phyloP scores from a whole-genome alignment of 53 echinoderm and acorn worm genomes.

The Temnopleurus reevesii region DNA sequence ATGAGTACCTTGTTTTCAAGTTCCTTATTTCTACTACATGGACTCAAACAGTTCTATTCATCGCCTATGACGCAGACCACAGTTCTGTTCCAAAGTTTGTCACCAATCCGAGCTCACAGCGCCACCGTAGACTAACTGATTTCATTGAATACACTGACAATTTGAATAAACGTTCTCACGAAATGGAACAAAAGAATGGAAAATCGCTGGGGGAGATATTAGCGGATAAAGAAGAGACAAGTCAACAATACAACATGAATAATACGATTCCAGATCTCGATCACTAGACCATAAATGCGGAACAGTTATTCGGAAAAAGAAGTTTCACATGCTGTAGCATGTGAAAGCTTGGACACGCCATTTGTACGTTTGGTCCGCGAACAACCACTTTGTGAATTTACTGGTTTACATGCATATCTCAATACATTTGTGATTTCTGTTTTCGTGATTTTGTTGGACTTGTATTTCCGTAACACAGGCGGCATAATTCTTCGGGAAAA shows the following conservation, averaged over 20 bases:
- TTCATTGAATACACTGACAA: background rate
- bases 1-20: background rate
- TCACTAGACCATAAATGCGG: conserved; percentile 15
- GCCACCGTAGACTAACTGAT: background rate
- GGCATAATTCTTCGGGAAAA: background rate
- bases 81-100: background rate
- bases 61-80: background rate
- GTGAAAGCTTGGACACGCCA: no score
- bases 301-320: background rate
- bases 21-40: background rate
- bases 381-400: background rate
- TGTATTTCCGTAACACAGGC: background rate
- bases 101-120: no score
- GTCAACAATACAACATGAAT: conserved; percentile 25
- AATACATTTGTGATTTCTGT: background rate
- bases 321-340: background rate
- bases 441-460: background rate
- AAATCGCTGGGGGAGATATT: conserved; percentile 24
- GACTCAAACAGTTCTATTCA: background rate
- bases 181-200: conserved; percentile 11
- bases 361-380: background rate
- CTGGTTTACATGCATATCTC: background rate
- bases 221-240: conserved; percentile 36
- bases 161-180: conserved; percentile 40
- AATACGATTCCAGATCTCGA: conserved; percentile 9